phyloP scores from a whole-genome alignment of 1,140 invertebrate species.

The Holcopasites calliopsidis region DNA sequence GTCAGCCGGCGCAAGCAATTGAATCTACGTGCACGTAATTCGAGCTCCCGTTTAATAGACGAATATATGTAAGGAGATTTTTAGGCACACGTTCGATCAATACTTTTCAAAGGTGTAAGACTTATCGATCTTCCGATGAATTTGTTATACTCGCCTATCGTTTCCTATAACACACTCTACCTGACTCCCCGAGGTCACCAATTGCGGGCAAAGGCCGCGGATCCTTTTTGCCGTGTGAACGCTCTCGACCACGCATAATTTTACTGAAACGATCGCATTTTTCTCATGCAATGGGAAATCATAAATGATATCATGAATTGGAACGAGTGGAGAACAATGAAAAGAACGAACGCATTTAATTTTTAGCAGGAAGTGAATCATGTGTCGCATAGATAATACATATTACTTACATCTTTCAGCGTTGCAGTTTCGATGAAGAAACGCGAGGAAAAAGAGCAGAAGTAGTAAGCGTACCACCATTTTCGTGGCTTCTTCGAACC shows the following conservation, averaged over 20 bases:
- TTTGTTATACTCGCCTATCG: conserved; percentile 80
- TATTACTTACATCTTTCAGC: conserved; percentile 47
- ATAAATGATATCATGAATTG: no score
- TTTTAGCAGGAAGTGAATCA: no score
- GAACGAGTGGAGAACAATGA: no score
- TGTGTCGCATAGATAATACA: no score
- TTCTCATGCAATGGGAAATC: background rate
- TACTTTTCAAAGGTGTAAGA: no score
- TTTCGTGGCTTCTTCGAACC: background rate
- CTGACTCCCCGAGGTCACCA: conserved; percentile 78
- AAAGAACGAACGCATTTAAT: no score
- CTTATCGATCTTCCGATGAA: conserved; percentile 6
- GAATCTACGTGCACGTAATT: conserved; percentile 81
- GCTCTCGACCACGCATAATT: conserved; percentile 84
- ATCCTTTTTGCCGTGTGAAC: conserved; percentile 81
- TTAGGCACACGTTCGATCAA: no score
- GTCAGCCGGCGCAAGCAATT: conserved; percentile 88
- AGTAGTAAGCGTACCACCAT: conserved; percentile 18
- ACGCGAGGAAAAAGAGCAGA: conserved; percentile 6
- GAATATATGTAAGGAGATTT: no score
- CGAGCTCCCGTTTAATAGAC: conserved; percentile 37
- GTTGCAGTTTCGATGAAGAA: background rate
- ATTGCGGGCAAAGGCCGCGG: conserved; percentile 81
- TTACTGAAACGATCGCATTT: conserved; percentile 77
- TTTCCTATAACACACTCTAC: conserved; percentile 84